Conservation (phyloP, 2,113 vertebrate species). For the Elephantulus edwardii region DNA sequence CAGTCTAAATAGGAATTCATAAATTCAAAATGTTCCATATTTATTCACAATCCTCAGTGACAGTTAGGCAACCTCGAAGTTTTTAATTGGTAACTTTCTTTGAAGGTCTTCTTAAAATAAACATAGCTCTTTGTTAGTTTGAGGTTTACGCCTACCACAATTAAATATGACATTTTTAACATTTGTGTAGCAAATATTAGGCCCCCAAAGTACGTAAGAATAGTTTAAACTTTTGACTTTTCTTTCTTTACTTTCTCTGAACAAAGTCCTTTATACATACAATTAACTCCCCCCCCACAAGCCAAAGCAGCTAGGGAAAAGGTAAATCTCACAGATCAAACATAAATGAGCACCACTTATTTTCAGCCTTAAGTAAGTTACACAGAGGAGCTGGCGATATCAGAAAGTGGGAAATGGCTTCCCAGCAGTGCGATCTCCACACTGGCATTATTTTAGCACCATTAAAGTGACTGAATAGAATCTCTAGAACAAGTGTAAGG, state of each 20-base stretch:
- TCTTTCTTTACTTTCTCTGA: background rate
- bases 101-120: background rate
- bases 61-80: background rate
- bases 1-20: background rate
- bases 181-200: background rate
- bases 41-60: background rate
- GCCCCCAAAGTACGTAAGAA: background rate
- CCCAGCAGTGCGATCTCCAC: background rate
- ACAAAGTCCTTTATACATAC: background rate
- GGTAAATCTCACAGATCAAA: background rate
- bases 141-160: background rate
- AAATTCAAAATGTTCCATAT: background rate
- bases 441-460: background rate
- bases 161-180: background rate
- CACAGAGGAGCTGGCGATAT: background rate
- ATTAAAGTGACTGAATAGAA: background rate
- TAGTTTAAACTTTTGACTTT: background rate
- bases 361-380: background rate
- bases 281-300: background rate
- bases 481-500: background rate
- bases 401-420: background rate
- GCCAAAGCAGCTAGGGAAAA: background rate
- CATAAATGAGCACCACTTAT: background rate
- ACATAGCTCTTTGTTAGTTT: background rate
- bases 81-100: conserved; percentile 2